A percentile compares a stretch with the other conserved stretches of the same genome.
Conservation (phyloP, 2,888 invertebrate genomes). For the Nezara viridula region DNA sequence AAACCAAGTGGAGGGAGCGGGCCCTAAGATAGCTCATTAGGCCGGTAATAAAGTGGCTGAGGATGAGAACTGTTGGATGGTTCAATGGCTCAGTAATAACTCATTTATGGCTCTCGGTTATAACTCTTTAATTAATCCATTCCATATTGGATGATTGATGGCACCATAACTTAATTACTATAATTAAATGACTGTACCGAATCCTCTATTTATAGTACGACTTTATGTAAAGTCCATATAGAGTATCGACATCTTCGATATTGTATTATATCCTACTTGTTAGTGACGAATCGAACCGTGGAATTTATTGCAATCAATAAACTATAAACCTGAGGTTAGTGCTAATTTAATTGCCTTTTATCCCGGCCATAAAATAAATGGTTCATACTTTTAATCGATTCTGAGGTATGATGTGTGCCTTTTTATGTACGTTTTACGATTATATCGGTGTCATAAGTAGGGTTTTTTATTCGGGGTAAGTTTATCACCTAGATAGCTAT, state of each 20-base stretch:
- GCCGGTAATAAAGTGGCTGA: background rate
- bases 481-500: background rate
- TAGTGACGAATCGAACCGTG: background rate
- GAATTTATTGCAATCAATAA: constrained; percentile 17
- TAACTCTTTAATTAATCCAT: constrained; percentile 44
- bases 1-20: background rate
- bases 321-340: background rate
- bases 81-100: background rate
- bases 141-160: constrained; percentile 41
- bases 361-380: background rate
- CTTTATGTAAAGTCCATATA: constrained; percentile 17
- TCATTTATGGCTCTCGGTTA: background rate
- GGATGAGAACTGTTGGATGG: background rate
- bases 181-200: background rate
- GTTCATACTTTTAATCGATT: background rate
- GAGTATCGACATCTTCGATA: background rate
- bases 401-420: background rate
- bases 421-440: background rate
- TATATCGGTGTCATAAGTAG: background rate
- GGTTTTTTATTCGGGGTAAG: background rate
- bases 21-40: background rate
- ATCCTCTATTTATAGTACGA: constrained; percentile 11
- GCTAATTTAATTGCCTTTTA: constrained; percentile 8
- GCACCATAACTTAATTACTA: constrained; percentile 45
- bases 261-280: background rate